Evolutionary conservation across 2,113 vertebrate genomes (phyloP).

Genomic region (Perognathus longimembris): DNA sequence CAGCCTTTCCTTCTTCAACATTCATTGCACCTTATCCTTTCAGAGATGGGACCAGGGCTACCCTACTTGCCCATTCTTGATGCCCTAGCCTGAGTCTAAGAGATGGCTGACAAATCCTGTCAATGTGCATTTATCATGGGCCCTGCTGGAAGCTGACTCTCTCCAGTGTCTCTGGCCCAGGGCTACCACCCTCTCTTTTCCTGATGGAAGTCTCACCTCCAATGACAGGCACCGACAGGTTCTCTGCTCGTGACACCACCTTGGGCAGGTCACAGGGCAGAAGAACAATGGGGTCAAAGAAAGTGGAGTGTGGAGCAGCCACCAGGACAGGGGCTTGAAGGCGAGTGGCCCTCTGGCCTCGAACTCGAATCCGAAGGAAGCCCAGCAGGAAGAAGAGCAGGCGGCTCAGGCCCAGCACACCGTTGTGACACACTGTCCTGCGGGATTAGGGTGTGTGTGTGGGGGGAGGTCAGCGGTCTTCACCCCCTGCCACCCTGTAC

Average conservation of each 20-base stretch:
- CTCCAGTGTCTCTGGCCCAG: too few species aligned
- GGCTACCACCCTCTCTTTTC: background rate
- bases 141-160: too few species aligned
- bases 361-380: slow-evolving; percentile 90
- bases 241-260: slow-evolving; percentile 93
- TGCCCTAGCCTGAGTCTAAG: background rate
- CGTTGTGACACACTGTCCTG: slow-evolving; percentile 85
- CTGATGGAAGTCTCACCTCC: slow-evolving; percentile 88
- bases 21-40: too few species aligned
- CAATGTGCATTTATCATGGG: slow-evolving; percentile 48
- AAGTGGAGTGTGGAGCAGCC: slow-evolving; percentile 93
- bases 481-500: too few species aligned
- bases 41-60: too few species aligned
- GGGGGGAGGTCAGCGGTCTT: too few species aligned
- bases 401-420: slow-evolving; percentile 88
- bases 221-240: slow-evolving; percentile 90
- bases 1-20: background rate
- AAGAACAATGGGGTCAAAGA: slow-evolving; percentile 93
- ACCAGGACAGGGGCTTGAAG: slow-evolving; percentile 92
- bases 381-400: slow-evolving; percentile 90
- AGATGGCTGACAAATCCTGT: background rate
- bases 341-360: slow-evolving; percentile 88
- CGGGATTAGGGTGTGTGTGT: background rate
- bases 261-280: slow-evolving; percentile 87
- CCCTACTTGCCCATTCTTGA: too few species aligned